Percentiles rank a stretch among this genome's conserved stretches.
Conservation (phyloP, 1,140 invertebrate species). For the Nasonia vitripennis region DNA sequence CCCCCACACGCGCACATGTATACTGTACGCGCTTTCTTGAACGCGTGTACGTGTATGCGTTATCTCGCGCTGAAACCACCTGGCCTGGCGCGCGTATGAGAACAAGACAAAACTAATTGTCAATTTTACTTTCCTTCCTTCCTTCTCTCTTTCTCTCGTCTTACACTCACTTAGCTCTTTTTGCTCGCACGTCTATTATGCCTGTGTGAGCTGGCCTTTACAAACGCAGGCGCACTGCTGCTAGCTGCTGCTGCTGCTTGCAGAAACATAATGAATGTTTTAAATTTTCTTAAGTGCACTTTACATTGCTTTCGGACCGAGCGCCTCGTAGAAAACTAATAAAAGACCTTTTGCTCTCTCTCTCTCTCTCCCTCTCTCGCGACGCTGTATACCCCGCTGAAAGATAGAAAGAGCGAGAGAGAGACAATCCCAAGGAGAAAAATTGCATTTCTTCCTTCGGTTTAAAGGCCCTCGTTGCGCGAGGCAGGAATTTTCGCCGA, state of each 20-base stretch:
- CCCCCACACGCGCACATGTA: background rate
- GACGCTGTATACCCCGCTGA: background rate
- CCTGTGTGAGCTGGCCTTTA: constrained; percentile 14
- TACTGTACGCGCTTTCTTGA: background rate
- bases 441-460: background rate
- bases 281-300: constrained; percentile 38
- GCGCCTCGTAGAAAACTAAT: constrained; percentile 16
- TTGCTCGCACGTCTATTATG: constrained; percentile 15
- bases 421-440: background rate
- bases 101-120: constrained; percentile 63
- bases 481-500: background rate
- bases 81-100: constrained; percentile 52
- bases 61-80: constrained; percentile 65
- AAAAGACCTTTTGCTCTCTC: background rate
- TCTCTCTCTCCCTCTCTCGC: background rate
- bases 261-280: constrained; percentile 34
- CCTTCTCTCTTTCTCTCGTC: background rate
- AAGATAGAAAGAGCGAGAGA: background rate
- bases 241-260: constrained; percentile 12
- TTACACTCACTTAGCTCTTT: background rate
- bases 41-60: constrained; percentile 49
- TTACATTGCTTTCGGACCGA: constrained; percentile 17
- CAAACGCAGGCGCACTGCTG: background rate
- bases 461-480: background rate
- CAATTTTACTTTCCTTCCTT: constrained; percentile 53